Conservation (phyloP, 2,113 vertebrate genomes). For the Heteronetta atricapilla region DNA sequence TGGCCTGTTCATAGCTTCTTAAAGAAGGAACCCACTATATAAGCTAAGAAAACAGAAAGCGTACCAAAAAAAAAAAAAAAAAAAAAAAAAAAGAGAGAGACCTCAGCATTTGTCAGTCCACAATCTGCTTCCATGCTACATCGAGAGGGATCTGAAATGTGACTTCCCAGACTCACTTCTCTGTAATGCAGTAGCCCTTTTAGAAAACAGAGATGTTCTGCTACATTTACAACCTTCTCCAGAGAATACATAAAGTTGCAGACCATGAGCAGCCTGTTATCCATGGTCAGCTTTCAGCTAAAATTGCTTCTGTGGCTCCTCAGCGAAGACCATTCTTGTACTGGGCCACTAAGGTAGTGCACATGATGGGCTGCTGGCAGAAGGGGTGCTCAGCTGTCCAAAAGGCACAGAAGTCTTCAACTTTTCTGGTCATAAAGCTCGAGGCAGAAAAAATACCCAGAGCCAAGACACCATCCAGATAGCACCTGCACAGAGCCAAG, state of each 20-base stretch:
- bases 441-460: neutral
- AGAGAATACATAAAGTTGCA: neutral
- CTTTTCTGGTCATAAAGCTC: neutral
- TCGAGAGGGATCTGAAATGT: neutral
- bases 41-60: neutral
- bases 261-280: neutral
- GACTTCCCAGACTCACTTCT: neutral
- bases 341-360: neutral
- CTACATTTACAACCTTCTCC: rapidly evolving
- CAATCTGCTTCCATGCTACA: neutral
- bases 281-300: neutral
- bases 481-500: neutral
- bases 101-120: neutral
- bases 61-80: neutral
- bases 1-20: neutral
- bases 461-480: neutral
- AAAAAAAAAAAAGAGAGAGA: neutral
- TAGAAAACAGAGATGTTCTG: neutral
- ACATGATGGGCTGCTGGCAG: neutral
- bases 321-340: rapidly evolving
- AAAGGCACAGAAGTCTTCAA: neutral
- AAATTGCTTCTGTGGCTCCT: neutral
- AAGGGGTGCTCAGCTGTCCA: neutral
- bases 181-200: neutral
- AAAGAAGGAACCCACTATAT: neutral